Evolutionary conservation across 2,113 vertebrate species (phyloP), one percentile per base, ranked within the genome.

Genomic region (Corvus cornix): DNA sequence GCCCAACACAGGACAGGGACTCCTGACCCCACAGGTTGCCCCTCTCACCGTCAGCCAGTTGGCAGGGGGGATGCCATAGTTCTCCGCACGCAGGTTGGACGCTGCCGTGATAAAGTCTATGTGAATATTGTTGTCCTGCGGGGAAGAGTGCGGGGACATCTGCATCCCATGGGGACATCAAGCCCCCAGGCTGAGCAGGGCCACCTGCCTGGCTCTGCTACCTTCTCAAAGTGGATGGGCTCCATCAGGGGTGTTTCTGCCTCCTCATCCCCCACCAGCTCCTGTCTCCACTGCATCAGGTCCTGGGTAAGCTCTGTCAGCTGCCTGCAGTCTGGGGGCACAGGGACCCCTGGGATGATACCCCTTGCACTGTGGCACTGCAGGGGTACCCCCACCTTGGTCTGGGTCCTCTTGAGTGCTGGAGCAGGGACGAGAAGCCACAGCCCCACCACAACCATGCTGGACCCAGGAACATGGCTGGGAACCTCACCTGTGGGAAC

Each of bases 171-270:
- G 10, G 16, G 31, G 33, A 72, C 33, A 76, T 2, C 52, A 77
- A 43, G 4, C 4, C 16, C 27, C 26, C 21, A 4, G 8, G 52
- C 26, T 46, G 14, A 85, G 43, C 13, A n/a, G 60, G n/a, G 60
- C 23, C 3, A 2, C 55, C 43, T 48, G 69, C 35, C 56, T 1
- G 0, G 77, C 44, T 39, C 16, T 0, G 0, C 22, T 70, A 99
- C 99, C 99, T 99, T 99, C 91, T 98, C 98, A 70, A 99, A 99
- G 77, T 97, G 83, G 73, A 98, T 96, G 79, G 99, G 98, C 86
- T 96, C 73, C 98, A 99, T 99, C 85, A 62, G 74, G 76, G 93
- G 78, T 83, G 74, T 49, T 49, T 37, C 53, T 18, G 39, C 67
- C 4, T 89, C 85, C 33, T 56, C 49, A 28, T 4, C 6, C 12